These are phyloP conservation scores for Cariama cristata DNA, from an alignment of 2,113 vertebrate genomes.

Conservation along the genomic window DNA sequence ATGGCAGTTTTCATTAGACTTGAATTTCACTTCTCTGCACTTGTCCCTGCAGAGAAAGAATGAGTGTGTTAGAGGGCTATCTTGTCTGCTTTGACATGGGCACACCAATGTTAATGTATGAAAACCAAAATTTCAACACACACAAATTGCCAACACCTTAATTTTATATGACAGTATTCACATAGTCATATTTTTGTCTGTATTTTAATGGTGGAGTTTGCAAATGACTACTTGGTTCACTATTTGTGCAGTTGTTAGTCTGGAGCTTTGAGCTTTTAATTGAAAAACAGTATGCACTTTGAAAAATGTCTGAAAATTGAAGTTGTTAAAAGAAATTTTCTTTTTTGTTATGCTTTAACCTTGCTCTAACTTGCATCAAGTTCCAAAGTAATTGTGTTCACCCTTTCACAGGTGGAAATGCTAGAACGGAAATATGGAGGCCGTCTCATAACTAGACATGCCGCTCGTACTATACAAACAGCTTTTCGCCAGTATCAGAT, in stretches of 20 bases:
- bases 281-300: not conserved
- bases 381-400: not conserved
- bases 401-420: conserved; percentile 91
- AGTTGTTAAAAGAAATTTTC: not conserved
- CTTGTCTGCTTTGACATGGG: not conserved
- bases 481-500: conserved; percentile 99
- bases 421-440: conserved; percentile 98
- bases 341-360: not conserved
- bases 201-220: not conserved
- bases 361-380: not conserved
- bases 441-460: conserved; percentile 97
- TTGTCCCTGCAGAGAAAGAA: not conserved
- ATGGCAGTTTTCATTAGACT: not conserved
- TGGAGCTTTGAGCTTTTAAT: not conserved
- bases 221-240: accelerated
- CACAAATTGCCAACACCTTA: not conserved
- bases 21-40: not conserved
- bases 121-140: not conserved
- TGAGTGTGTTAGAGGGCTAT: not conserved
- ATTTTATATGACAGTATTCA: not conserved
- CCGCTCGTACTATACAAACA: conserved; percentile 96
- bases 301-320: not conserved
- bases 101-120: not conserved
- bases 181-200: not conserved
- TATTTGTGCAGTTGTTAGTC: not conserved